These are phyloP conservation scores for Caenorhabditis sp. DNA, from an alignment of 2,888 invertebrate genomes.

Conservation along the genomic window DNA sequence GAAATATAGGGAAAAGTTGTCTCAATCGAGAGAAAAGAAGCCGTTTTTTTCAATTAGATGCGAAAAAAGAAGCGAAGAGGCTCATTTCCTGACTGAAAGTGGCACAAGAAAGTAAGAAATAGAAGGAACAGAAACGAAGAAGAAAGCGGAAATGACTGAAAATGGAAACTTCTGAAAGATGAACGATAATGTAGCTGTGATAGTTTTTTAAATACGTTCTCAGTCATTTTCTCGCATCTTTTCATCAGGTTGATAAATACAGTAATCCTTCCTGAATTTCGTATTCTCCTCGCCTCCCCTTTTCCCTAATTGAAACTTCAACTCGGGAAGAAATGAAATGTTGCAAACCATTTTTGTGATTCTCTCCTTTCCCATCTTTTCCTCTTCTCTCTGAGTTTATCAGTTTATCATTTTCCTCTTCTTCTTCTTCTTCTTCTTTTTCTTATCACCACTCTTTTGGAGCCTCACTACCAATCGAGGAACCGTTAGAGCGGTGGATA, in stretches of 20 bases:
- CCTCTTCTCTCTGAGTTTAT: too few relatives aligned
- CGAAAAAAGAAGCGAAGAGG: not conserved
- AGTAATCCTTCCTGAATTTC: too few relatives aligned
- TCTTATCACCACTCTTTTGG: slow-evolving; percentile 1
- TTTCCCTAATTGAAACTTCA: not conserved
- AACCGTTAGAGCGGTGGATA: not conserved
- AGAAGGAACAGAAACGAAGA: not conserved
- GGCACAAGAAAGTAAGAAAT: not conserved
- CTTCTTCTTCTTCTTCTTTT: not conserved
- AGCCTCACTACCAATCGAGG: not conserved
- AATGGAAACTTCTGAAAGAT: too few relatives aligned
- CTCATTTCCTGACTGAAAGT: slow-evolving; percentile 17
- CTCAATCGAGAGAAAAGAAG: slow-evolving; percentile 11
- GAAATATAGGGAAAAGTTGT: not conserved
- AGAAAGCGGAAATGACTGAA: not conserved
- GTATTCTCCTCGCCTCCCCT: not conserved
- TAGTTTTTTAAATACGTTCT: too few relatives aligned
- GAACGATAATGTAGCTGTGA: too few relatives aligned
- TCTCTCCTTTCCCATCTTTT: not conserved
- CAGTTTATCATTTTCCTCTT: too few relatives aligned
- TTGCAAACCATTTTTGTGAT: not conserved
- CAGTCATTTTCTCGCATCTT: too few relatives aligned
- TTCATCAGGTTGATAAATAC: too few relatives aligned
- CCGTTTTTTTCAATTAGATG: slow-evolving; percentile 7
- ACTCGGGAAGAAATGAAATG: not conserved